Base-by-base conservation (phyloP, 2,888 invertebrate genomes). In the Cheilosia scutellata region DNA sequence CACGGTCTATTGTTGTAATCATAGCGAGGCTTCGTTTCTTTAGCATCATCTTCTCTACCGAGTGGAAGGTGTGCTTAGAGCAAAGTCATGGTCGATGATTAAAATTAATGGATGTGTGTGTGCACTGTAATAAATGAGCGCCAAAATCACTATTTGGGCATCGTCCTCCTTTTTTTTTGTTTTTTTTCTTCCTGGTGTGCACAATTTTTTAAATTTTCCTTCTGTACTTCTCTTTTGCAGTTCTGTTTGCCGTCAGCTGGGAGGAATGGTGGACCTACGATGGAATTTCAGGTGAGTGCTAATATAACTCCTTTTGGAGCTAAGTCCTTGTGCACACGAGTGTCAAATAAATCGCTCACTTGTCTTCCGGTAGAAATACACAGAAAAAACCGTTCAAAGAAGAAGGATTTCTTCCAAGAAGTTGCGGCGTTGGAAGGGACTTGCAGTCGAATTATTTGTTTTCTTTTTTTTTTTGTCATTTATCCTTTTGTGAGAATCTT, bases 191-290 rank as follows among this genome's bases (percentile, higher is more conserved):
- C 27, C 44, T 49, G 9, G 25, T 25, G 68, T 44, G 57, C 25
- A 74, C 31, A 66, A 33, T 74, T 25, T 70, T 58, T 68, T 9
- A 51, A 33, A n/a, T 62, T 63, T 53, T 86, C 75, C 71, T 49
- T 68, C 4, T 79, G 53, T 79, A 63, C 51, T 51, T 68, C 47
- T 49, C n/a, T 90, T 89, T 72, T 87, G 47, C 88, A 91, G 92
- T 91, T 13, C 87, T 91, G 72, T 89, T 90, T 83, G 91, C 91
- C 89, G 91, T 92, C 91, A 97, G 96, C 93, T 97, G 97, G 97
- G 97, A 97, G 93, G 97, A 97, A 94, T 97, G 97, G 97, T 97
- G 97, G 97, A 97, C 97, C 89, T 97, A 97, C 94, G 97, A 97
- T 93, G 97, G 97, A 88, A 97, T 97, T 93, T 97, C 97, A 94